Base-by-base conservation (phyloP, 2,888 invertebrate genomes). In the Sarcophaga carnaria region DNA sequence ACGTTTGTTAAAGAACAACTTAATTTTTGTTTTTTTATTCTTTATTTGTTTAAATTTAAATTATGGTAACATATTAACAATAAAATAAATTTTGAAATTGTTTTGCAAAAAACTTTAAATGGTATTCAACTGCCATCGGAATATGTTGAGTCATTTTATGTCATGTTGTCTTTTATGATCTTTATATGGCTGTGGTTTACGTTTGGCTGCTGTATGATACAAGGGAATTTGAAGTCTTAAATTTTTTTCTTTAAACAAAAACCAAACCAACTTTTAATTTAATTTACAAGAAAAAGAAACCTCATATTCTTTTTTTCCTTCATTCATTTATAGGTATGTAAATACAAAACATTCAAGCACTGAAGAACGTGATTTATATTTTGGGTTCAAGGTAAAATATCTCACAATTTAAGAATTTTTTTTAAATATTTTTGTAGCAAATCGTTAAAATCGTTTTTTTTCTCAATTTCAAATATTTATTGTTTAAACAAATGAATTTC, bases 31-130 rank as follows among this genome's bases (percentile, higher is more conserved):
- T 1, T 37, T 37, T 37, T 10, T 37, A 6, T 37, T 37, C 10
- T 10, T 37, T 37, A 6, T 37, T 37, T 37, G 0, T 37, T 10
- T 37, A 54, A 78, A 67, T 62, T 64, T 27, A 67, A 75, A 78
- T 11, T 11, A 69, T 45, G 37, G 70, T 69, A 79, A 79, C 47
- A 69, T 49, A 75, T 64, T 76, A 49, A 80, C 75, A 75, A 84
- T 84, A 84, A 80, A 80, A 80, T 84, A 75, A n/a, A 75, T 82
- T 64, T 64, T 74, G 49, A 80, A 72, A 54, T 66, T 72, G 54
- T 64, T 59, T 59, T 62, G 20, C 20, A 62, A 20, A 20, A n/a
- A 45, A n/a, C 11, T 45, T 67, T 54, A 8, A 70, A 47, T 17
- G 70, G 64, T 59, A 17, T 60, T 75, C 76, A 76, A 45, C 59